A percentile compares a stretch with the other conserved stretches of the same genome.
Conservation (phyloP, 2,797 vertebrate species). For the Lagodon rhomboides region DNA sequence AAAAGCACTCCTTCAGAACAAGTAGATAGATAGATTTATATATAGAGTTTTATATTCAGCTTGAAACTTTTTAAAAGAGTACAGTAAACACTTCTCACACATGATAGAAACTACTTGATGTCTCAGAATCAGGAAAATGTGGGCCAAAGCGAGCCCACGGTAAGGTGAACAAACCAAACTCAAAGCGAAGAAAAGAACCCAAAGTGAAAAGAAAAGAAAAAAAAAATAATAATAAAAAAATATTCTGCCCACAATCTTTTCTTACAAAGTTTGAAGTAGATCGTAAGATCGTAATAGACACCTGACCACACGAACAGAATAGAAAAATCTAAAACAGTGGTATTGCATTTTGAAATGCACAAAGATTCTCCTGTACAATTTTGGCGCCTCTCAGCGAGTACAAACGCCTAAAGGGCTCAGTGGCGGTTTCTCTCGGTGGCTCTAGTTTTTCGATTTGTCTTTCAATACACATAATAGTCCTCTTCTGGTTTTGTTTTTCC, state of each 20-base stretch:
- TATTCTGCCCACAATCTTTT: slow-evolving; percentile 91
- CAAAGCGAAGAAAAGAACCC: slow-evolving; percentile 15
- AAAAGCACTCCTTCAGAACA: slow-evolving; percentile 92
- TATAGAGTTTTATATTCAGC: slow-evolving; percentile 95
- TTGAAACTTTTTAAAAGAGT: slow-evolving; percentile 97
- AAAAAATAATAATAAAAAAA: slow-evolving; percentile 63
- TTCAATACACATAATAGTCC: slow-evolving; percentile 31
- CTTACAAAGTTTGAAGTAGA: slow-evolving; percentile 93
- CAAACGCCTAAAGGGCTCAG: slow-evolving; percentile 97
- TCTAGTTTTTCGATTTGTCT: slow-evolving; percentile 33
- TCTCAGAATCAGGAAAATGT: slow-evolving; percentile 89
- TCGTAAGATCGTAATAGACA: slow-evolving; percentile 84
- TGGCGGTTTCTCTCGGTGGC: slow-evolving; percentile 80
- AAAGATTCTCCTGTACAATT: slow-evolving; percentile 93
- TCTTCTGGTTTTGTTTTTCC: slow-evolving; percentile 24
- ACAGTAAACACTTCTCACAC: slow-evolving; percentile 99
- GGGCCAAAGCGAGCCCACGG: slow-evolving; percentile 85
- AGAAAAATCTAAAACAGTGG: slow-evolving; percentile 98
- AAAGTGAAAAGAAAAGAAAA: slow-evolving; percentile 9
- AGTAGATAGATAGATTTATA: slow-evolving; percentile 89
- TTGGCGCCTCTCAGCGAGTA: slow-evolving; percentile 93
- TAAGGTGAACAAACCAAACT: slow-evolving; percentile 68
- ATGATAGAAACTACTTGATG: slow-evolving; percentile 98
- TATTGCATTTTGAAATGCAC: slow-evolving; percentile 98
- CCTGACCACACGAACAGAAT: slow-evolving; percentile 96